phyloP scores from a whole-genome alignment of 2,113 vertebrate species.

The Symphodus melops region DNA sequence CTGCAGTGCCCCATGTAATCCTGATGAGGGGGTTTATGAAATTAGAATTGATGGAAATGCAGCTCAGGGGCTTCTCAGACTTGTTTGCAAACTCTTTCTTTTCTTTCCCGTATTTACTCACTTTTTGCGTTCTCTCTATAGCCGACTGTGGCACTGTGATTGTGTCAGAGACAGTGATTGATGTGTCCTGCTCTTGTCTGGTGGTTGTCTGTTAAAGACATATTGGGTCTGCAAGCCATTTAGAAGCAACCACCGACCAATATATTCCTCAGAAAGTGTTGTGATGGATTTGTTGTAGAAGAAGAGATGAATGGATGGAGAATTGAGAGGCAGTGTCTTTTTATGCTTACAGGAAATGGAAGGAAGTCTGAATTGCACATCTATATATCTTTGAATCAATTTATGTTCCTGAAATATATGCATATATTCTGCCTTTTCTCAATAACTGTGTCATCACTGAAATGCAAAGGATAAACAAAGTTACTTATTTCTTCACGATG shows the following conservation, averaged over 20 bases:
- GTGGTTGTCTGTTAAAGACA: slow-evolving; percentile 40
- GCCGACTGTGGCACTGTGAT: slow-evolving; percentile 14
- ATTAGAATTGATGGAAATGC: slow-evolving; percentile 57
- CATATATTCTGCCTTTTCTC: slow-evolving; percentile 14
- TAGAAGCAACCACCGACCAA: slow-evolving; percentile 14
- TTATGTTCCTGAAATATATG: slow-evolving; percentile 8
- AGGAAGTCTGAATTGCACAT: background rate
- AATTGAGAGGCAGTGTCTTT: background rate
- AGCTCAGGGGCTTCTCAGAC: slow-evolving; percentile 3
- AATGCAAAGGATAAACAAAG: background rate
- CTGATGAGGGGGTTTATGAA: slow-evolving; percentile 56
- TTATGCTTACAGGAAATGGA: background rate
- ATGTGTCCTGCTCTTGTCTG: slow-evolving; percentile 44
- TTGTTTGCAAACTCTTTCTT: slow-evolving; percentile 30
- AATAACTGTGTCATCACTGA: background rate
- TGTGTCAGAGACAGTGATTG: slow-evolving; percentile 38
- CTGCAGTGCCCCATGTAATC: slow-evolving; percentile 20
- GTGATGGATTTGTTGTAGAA: slow-evolving; percentile 22
- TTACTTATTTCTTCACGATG: background rate
- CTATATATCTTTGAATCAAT: background rate
- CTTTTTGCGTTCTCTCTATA: slow-evolving; percentile 21
- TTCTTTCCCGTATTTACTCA: background rate
- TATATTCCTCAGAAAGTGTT: slow-evolving; percentile 28
- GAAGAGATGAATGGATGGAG: slow-evolving; percentile 5
- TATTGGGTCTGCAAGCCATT: slow-evolving; percentile 29